Percentiles rank a stretch among this genome's conserved stretches.
Evolutionary conservation across 2,888 invertebrate species (phyloP).

Genomic region (Dryocosmus kuriphilus): DNA sequence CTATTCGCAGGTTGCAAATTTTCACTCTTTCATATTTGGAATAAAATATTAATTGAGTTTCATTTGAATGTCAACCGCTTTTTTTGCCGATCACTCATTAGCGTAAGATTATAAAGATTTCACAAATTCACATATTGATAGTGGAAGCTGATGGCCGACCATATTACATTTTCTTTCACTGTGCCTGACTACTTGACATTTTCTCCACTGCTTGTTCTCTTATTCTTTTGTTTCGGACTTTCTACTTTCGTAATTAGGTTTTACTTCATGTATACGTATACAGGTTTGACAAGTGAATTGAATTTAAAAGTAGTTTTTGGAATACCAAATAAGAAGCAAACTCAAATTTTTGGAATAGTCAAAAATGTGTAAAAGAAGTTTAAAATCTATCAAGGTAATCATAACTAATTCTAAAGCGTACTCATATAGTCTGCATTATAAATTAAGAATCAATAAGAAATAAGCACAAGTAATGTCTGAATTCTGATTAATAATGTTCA

Average conservation of each 20-base stretch:
- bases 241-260: constrained; percentile 26
- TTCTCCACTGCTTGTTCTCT: constrained; percentile 9
- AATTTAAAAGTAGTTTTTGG: too few relatives aligned
- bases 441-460: constrained; percentile 1
- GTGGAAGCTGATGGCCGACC: neutral
- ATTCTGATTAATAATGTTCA: too few relatives aligned
- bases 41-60: neutral
- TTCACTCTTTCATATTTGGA: too few relatives aligned
- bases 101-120: neutral
- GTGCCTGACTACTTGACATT: constrained; percentile 24
- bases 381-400: too few relatives aligned
- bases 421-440: neutral
- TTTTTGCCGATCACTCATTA: neutral
- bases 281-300: neutral
- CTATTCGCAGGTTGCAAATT: too few relatives aligned
- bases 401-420: neutral
- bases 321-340: too few relatives aligned
- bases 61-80: neutral
- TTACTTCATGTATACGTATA: neutral
- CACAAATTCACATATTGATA: neutral
- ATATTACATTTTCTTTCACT: neutral
- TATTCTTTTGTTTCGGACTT: neutral
- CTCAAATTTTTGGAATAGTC: too few relatives aligned
- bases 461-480: neutral
- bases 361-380: too few relatives aligned